Conservation (phyloP, 2,888 invertebrate species). For the Pseudococcus longispinus region DNA sequence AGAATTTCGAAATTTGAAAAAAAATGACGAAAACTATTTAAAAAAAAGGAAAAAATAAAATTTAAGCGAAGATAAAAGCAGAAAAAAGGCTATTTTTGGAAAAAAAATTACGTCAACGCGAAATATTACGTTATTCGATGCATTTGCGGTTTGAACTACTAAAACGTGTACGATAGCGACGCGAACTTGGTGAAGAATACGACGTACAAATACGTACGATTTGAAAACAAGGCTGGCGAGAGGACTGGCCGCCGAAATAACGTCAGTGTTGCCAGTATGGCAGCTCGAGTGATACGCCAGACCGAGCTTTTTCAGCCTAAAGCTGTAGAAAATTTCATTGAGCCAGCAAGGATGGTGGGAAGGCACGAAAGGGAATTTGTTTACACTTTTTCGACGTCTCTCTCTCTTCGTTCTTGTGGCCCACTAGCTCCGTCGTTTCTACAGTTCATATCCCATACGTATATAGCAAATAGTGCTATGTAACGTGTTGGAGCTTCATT, state of each 20-base stretch:
- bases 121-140: not conserved
- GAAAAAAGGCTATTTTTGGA: not conserved
- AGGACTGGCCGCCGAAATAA: not conserved
- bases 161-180: not conserved
- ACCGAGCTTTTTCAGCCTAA: not conserved
- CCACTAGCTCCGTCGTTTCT: not conserved
- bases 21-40: not conserved
- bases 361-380: not conserved
- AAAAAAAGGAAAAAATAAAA: too few species aligned
- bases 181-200: conserved; percentile 3
- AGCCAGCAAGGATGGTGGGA: not conserved
- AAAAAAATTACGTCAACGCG: not conserved
- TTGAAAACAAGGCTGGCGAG: not conserved
- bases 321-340: not conserved
- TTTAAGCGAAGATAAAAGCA: not conserved
- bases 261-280: conserved; percentile 17
- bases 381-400: conserved; percentile 1
- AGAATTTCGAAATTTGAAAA: not conserved
- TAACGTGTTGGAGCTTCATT: not conserved
- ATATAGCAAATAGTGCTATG: not conserved
- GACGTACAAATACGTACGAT: not conserved
- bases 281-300: not conserved
- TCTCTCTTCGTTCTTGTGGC: not conserved
- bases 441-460: not conserved
- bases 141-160: conserved; percentile 13